These are phyloP conservation scores for Ameiurus melas DNA, from an alignment of 2,113 vertebrate genomes.

Conservation along the genomic window DNA sequence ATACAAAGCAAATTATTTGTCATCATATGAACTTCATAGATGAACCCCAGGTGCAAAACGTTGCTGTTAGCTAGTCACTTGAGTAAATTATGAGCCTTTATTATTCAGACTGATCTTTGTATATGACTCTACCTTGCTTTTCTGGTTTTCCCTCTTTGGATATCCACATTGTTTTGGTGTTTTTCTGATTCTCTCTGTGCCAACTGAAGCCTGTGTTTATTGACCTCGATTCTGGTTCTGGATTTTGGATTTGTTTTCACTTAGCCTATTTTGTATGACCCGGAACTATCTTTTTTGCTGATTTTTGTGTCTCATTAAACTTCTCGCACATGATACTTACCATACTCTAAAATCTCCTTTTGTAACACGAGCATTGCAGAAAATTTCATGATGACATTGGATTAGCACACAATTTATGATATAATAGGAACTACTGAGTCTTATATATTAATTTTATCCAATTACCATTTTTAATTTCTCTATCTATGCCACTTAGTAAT, in stretches of 20 bases:
- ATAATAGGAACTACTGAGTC: not conserved
- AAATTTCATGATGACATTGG: not conserved
- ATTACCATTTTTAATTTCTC: not conserved
- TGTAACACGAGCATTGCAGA: not conserved
- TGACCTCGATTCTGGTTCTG: not conserved
- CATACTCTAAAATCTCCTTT: not conserved
- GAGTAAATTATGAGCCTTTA: not conserved
- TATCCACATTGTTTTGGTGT: not conserved
- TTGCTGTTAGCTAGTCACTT: not conserved
- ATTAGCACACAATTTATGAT: not conserved
- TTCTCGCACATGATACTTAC: not conserved
- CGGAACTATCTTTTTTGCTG: not conserved
- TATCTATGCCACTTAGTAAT: not conserved
- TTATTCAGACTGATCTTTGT: not conserved
- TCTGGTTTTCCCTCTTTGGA: not conserved
- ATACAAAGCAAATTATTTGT: not conserved
- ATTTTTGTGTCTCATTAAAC: constrained; percentile 1
- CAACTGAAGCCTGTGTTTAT: not conserved
- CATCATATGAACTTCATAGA: not conserved
- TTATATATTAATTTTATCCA: not conserved
- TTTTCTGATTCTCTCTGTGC: not conserved
- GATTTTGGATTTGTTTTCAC: not conserved
- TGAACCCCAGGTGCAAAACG: not conserved
- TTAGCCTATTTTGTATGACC: not conserved
- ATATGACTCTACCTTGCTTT: not conserved